Conservation (phyloP, 2,113 vertebrate genomes). For the Crotalus viridis region DNA sequence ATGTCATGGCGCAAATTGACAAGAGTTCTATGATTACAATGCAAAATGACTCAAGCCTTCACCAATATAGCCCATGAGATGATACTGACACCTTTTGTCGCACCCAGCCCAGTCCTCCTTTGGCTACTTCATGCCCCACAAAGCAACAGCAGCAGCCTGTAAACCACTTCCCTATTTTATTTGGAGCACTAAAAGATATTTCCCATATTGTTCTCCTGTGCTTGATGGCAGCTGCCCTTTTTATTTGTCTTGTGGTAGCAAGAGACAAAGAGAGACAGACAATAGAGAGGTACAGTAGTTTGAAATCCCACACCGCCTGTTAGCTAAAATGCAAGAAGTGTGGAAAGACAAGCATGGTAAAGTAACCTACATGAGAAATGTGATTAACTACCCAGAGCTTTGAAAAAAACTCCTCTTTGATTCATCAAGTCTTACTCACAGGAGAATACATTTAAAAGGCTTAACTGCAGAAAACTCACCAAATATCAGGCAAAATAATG, state of each 20-base stretch:
- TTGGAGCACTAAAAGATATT: not conserved
- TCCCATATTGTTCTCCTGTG: not conserved
- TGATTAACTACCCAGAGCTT: not conserved
- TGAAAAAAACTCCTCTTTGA: not conserved
- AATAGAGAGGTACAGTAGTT: not conserved
- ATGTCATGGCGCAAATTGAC: not conserved
- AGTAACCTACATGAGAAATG: not conserved
- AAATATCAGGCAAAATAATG: not conserved
- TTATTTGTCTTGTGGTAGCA: not conserved
- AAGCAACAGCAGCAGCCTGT: conserved; percentile 10
- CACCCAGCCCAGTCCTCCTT: not conserved
- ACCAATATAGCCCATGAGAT: not conserved
- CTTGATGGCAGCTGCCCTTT: not conserved
- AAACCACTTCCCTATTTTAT: not conserved
- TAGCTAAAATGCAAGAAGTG: conserved; percentile 5
- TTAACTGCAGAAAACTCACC: not conserved
- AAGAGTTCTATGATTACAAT: conserved; percentile 9
- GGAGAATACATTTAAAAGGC: not conserved
- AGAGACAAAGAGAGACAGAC: not conserved
- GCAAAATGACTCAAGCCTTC: not conserved
- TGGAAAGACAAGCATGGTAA: conserved; percentile 4
- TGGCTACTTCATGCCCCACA: not conserved
- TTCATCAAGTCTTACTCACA: not conserved
- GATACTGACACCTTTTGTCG: not conserved
- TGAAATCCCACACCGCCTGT: not conserved